Percentiles rank a stretch among this genome's conserved stretches.
Conservation (phyloP, 2,113 vertebrate species). For the Andinoacara biseriatus region DNA sequence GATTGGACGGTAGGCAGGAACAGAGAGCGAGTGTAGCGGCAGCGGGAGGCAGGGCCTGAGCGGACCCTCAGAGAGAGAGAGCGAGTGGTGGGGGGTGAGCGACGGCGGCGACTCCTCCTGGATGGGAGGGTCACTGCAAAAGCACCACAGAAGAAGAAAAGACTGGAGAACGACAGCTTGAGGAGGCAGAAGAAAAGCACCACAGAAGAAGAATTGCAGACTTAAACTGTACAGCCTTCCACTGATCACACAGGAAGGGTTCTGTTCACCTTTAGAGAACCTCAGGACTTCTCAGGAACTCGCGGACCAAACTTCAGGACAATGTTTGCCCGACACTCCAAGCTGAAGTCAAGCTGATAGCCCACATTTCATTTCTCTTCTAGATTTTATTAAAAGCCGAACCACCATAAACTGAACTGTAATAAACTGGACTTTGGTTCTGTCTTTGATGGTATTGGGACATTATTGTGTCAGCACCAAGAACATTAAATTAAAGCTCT, state of each 20-base stretch:
- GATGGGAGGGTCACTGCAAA: constrained; percentile 48
- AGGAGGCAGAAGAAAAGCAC: neutral
- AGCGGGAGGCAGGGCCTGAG: constrained; percentile 71
- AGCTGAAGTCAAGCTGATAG: neutral
- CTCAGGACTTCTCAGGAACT: neutral
- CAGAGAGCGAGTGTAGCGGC: constrained; percentile 71
- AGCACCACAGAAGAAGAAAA: constrained; percentile 17
- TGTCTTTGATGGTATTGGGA: neutral
- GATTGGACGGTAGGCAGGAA: constrained; percentile 75
- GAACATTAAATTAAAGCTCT: neutral
- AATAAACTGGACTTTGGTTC: neutral
- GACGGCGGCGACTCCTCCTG: constrained; percentile 60
- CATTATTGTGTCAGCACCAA: neutral
- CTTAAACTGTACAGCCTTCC: neutral
- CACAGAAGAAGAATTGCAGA: neutral
- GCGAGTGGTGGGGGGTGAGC: constrained; percentile 62
- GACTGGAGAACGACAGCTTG: neutral
- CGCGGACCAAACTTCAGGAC: accelerated
- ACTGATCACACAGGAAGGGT: neutral
- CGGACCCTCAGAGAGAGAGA: constrained; percentile 77
- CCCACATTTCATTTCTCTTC: no score
- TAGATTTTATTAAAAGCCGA: no score
- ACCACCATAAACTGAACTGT: neutral
- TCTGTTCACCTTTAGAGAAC: neutral
- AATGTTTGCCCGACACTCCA: neutral